Evolutionary conservation across 1,140 invertebrate species (phyloP).

Genomic region (Ruditapes philippinarum): DNA sequence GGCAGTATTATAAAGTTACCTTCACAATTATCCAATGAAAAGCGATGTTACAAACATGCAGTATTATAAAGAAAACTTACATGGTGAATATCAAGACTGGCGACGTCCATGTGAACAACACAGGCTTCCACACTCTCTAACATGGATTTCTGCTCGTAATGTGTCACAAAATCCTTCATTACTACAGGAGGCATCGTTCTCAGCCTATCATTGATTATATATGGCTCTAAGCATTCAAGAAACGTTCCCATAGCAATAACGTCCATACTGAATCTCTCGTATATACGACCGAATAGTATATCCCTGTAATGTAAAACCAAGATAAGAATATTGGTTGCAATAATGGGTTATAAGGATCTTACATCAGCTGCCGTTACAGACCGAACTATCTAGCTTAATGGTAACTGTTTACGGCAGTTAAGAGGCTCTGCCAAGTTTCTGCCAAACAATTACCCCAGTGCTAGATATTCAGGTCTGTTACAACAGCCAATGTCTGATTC

Average conservation of each 20-base stretch:
- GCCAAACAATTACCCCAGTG: no score
- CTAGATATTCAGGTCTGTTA: no score
- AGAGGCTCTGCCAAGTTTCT: no score
- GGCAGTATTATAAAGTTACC: no score
- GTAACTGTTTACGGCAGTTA: no score
- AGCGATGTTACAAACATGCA: background rate
- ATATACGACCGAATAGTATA: constrained; percentile 87
- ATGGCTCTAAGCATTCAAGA: constrained; percentile 89
- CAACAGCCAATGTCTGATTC: no score
- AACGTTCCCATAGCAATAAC: constrained; percentile 87
- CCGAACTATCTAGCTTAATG: no score
- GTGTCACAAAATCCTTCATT: constrained; percentile 88
- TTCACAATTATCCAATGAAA: no score
- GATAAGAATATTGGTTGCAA: no score
- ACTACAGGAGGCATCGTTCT: constrained; percentile 88
- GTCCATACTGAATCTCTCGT: constrained; percentile 87
- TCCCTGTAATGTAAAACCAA: constrained; percentile 80
- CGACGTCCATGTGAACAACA: constrained; percentile 93
- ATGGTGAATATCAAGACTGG: constrained; percentile 96
- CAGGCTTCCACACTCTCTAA: constrained; percentile 92
- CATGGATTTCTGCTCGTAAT: constrained; percentile 87
- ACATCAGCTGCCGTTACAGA: no score
- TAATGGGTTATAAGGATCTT: no score
- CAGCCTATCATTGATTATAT: constrained; percentile 88
- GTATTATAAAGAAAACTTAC: constrained; percentile 84